Evolutionary conservation across 2,797 vertebrate genomes (phyloP), one percentile per base, ranked within the genome.

Genomic region (Bufotes viridis): DNA sequence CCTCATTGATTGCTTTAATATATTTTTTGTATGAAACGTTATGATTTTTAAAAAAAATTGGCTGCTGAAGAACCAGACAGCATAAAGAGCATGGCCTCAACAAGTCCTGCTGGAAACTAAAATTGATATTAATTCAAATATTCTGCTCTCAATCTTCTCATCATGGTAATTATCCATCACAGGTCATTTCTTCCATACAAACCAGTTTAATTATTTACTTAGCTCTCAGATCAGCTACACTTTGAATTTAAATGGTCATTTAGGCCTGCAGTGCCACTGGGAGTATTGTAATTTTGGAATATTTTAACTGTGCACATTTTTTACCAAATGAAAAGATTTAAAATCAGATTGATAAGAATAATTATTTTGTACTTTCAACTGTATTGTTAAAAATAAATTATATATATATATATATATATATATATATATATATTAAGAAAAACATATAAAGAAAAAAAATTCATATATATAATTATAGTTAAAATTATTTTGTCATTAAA

Each of bases 61-160:
- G 51, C 55, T 78, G 17, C 78, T 81, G 84, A 70, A 82, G 70
- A 89, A 86, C 69, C 69, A 55, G 60, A 72, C 75, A 81, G 55
- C 65, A 49, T 78, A 69, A 82, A 81, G 69, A 58, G 11, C 69
- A 55, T 86, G 70, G 69, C 58, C 67, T 69, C 69, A 11, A 76
- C 70, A 76, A 13, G 42, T 81, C 82, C 82, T 88, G 76, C 65
- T 88, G 67, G 65, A 81, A 81, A 81, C 49, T 60, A 76, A 85
- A 88, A 85, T 88, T 81, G 49, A 88, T 85, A 88, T 85, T 81
- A 80, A 85, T 85, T 88, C 70, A 49, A 51, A 78, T 78, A 88
- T 88, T 76, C 78, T 76, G 49, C 69, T 88, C 78, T 81, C 87
- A 65, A 55, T 88, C 76, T 74, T 75, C 87, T 76, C 49, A 75